phyloP scores from a whole-genome alignment of 2,797 vertebrate species.

The Eulemur mongoz region DNA sequence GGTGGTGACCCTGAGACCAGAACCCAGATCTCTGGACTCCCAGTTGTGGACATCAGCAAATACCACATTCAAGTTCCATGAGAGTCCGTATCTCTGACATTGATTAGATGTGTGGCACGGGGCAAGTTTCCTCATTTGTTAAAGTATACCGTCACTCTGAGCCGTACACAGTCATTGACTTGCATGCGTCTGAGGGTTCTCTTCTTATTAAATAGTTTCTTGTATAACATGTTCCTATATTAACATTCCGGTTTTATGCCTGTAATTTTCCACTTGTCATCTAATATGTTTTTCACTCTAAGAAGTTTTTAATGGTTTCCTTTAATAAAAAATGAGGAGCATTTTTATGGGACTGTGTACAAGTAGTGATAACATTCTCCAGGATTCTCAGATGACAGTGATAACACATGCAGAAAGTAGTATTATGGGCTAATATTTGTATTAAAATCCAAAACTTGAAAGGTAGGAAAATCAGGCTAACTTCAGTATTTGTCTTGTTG shows the following conservation, averaged over 20 bases:
- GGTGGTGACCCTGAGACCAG: neutral
- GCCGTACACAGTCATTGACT: neutral
- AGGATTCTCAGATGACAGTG: neutral
- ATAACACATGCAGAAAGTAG: neutral
- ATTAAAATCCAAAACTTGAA: neutral
- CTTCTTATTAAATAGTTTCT: neutral
- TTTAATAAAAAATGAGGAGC: neutral
- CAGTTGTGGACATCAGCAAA: neutral
- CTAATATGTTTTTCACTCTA: neutral
- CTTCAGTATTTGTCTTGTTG: neutral
- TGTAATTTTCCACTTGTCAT: neutral
- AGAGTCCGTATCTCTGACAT: neutral
- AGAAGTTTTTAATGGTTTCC: conserved; percentile 53
- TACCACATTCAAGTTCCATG: neutral
- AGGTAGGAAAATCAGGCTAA: neutral
- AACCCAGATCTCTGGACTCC: neutral
- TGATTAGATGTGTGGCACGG: neutral
- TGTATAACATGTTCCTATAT: neutral
- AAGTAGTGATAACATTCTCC: neutral
- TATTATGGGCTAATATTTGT: neutral
- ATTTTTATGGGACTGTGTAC: neutral
- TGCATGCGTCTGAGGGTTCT: neutral
- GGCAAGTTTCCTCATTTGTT: neutral
- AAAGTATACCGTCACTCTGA: neutral
- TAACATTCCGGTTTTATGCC: neutral